Percentiles rank a stretch among this genome's conserved stretches.
Conservation (phyloP, 92 coral and sea anemone species). For the Umimayanthus chanpuru region DNA sequence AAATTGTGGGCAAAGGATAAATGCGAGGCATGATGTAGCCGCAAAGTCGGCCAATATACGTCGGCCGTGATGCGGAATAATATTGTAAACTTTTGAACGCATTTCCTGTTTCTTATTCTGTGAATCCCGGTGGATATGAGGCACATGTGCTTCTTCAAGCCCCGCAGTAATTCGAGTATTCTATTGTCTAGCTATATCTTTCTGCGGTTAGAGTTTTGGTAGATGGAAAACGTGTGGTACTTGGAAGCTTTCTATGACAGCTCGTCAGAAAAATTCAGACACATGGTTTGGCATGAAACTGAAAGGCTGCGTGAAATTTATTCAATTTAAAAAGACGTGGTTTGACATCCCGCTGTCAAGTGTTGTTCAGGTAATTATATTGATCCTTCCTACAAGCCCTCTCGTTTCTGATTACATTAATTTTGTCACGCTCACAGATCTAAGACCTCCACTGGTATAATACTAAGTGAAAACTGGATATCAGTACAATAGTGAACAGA, state of each 20-base stretch:
- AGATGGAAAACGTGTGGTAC: not conserved
- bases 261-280: not conserved
- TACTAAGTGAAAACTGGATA: not conserved
- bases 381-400: not conserved
- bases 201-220: not conserved
- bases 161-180: not conserved
- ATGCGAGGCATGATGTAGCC: not conserved
- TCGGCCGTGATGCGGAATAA: not conserved
- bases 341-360: constrained; percentile 18
- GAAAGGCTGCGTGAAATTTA: constrained; percentile 11
- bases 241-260: not conserved
- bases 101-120: constrained; percentile 18
- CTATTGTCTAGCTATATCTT: not conserved
- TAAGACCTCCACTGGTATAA: not conserved
- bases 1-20: not conserved
- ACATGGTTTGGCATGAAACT: not conserved
- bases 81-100: not conserved
- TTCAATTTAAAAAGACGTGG: not conserved
- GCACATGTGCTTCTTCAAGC: not conserved
- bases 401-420: not conserved
- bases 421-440: constrained; percentile 33
- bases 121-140: not conserved
- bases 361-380: constrained; percentile 13
- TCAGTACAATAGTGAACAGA: not conserved
- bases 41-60: not conserved